phyloP scores from a whole-genome alignment of 2,888 invertebrate genomes.

The Chloromyia formosa region DNA sequence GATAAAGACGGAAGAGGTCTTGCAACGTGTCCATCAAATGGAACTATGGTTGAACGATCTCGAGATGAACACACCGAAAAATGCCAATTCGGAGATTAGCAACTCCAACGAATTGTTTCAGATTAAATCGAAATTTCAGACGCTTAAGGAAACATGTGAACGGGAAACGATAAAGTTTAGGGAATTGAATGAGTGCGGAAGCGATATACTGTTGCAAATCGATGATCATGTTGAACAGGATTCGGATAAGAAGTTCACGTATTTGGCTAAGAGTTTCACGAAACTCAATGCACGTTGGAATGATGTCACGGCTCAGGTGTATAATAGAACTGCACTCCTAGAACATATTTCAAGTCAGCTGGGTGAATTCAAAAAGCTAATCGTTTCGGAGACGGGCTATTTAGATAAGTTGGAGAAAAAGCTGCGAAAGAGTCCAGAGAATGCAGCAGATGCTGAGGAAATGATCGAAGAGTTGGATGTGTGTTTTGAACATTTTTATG shows the following conservation, averaged over 20 bases:
- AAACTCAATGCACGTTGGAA: constrained; percentile 78
- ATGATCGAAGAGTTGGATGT: constrained; percentile 90
- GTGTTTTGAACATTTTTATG: constrained; percentile 58
- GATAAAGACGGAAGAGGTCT: constrained; percentile 58
- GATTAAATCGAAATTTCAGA: constrained; percentile 75
- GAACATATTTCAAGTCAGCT: constrained; percentile 80
- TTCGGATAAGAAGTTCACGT: constrained; percentile 66
- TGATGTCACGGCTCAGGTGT: constrained; percentile 73
- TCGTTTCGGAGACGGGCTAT: constrained; percentile 79
- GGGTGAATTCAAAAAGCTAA: constrained; percentile 80
- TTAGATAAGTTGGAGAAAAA: constrained; percentile 82
- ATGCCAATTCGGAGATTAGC: constrained; percentile 67
- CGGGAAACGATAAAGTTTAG: constrained; percentile 73
- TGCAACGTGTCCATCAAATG: constrained; percentile 57
- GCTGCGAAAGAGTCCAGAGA: constrained; percentile 73
- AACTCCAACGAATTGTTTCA: constrained; percentile 77
- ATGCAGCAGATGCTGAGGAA: constrained; percentile 89
- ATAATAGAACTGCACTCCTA: constrained; percentile 72
- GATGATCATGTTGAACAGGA: constrained; percentile 61
- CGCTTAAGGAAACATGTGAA: constrained; percentile 77
- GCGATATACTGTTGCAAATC: constrained; percentile 71
- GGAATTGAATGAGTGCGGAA: constrained; percentile 74
- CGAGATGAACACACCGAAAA: constrained; percentile 71
- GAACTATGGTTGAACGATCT: constrained; percentile 73
- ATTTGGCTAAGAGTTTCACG: constrained; percentile 73